Evolutionary conservation across 2,797 vertebrate species (phyloP).

Genomic region (Cynopterus sphinx): DNA sequence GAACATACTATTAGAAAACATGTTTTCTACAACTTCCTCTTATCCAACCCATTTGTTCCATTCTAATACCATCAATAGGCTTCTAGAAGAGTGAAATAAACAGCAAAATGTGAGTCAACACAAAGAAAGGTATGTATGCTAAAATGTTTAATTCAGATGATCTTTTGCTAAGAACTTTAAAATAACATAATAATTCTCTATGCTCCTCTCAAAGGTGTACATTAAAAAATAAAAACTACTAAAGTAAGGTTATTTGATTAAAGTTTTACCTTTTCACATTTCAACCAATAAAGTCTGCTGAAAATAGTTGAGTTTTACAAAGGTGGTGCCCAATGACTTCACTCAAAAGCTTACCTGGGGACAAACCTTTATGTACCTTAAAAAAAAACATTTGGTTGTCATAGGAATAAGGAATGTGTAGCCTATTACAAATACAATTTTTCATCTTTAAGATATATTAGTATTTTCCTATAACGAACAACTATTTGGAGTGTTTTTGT

Average conservation of each 20-base stretch:
- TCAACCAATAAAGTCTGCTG: background rate
- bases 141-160: background rate
- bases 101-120: background rate
- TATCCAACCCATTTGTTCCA: conserved; percentile 22
- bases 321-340: background rate
- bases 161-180: conserved; percentile 44
- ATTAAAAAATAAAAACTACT: background rate
- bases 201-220: background rate
- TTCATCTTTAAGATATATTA: background rate
- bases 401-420: background rate
- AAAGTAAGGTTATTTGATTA: background rate
- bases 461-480: background rate
- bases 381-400: background rate
- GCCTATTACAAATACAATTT: background rate
- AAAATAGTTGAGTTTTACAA: conserved; percentile 38
- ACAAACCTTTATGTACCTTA: background rate
- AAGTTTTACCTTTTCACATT: background rate
- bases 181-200: background rate
- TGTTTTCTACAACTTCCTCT: background rate
- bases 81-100: conserved; percentile 33
- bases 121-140: background rate
- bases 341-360: background rate
- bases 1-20: conserved; percentile 37
- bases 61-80: conserved; percentile 49
- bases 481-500: background rate